Evolutionary conservation across 2,797 vertebrate species (phyloP), one percentile per base, ranked within the genome.

Genomic region (Schizothorax lantsangensis): DNA sequence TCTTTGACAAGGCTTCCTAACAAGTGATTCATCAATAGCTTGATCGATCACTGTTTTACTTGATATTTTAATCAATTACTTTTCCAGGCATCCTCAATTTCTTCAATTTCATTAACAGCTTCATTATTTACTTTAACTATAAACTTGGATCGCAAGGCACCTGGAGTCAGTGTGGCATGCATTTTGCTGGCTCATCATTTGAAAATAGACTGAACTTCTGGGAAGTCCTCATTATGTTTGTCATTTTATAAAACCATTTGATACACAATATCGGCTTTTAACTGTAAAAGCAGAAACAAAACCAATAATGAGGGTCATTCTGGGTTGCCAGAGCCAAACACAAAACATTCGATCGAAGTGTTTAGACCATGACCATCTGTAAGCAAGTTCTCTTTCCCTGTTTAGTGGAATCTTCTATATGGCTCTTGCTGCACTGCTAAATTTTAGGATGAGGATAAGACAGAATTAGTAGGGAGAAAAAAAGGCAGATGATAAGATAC

Each of bases 171-270:
- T 40, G 47, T 62, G 0, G 30, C 15, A 30, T 69, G 74, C 15
- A 36, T 78, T 84, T 80, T 84, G 77, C 86, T 38, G 38, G 78
- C 54, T 88, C 83, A 81, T 88, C 83, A 38, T 69, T 81, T 87
- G 49, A 83, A 89, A 91, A 89, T 86, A 89, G 86, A 81, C 68
- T 86, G 79, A 87, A 82, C 59, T 89, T 91, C 90, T 91, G 86
- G 90, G 88, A 91, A 88, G 81, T 47, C 79, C 77, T 86, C 38
- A 87, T 86, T 89, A 83, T 84, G 79, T 82, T 80, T 59, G 66
- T 81, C 68, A 79, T 75, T 87, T 86, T 74, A 79, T 80, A 89
- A 81, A 84, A 90, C 30, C 82, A 88, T 86, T 52, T 89, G 88
- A 91, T 89, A 88, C 88, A 81, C 71, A 36, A 64, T 89, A 89